Percentiles rank a stretch among this genome's conserved stretches.
Evolutionary conservation across 2,888 invertebrate genomes (phyloP).

Genomic region (Sceliomorpha sp.): DNA sequence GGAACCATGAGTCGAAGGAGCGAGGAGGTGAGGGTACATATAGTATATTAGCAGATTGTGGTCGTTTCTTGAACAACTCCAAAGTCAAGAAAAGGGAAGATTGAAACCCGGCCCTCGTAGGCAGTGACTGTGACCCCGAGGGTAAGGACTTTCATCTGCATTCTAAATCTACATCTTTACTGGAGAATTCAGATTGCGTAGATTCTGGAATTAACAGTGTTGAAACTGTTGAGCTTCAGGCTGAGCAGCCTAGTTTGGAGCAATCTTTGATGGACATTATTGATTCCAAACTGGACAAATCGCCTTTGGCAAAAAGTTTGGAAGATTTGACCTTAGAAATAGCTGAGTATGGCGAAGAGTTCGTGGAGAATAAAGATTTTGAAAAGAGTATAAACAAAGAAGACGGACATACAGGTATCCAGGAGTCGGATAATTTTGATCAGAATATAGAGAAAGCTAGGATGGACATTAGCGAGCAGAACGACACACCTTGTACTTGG

Average conservation of each 20-base stretch:
- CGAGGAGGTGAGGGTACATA: no score
- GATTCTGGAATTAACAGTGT: constrained; percentile 79
- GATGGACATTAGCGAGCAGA: constrained; percentile 59
- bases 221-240: constrained; percentile 76
- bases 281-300: constrained; percentile 75
- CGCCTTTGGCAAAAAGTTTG: constrained; percentile 60
- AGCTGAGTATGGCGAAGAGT: constrained; percentile 35
- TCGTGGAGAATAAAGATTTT: constrained; percentile 5
- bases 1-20: constrained; percentile 37
- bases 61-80: no score
- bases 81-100: constrained; percentile 62
- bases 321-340: constrained; percentile 61
- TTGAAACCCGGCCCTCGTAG: constrained; percentile 71
- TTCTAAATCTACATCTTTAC: constrained; percentile 24
- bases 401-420: constrained; percentile 50
- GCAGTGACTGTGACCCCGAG: constrained; percentile 70
- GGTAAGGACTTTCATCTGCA: constrained; percentile 66
- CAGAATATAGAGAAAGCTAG: constrained; percentile 65
- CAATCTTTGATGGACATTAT: constrained; percentile 76
- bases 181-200: constrained; percentile 70
- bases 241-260: constrained; percentile 73
- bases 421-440: constrained; percentile 56
- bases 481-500: constrained; percentile 36
- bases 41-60: no score
- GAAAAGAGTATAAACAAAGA: constrained; percentile 31